phyloP scores from a whole-genome alignment of 1,140 invertebrate species.

The Carposina sasakii region DNA sequence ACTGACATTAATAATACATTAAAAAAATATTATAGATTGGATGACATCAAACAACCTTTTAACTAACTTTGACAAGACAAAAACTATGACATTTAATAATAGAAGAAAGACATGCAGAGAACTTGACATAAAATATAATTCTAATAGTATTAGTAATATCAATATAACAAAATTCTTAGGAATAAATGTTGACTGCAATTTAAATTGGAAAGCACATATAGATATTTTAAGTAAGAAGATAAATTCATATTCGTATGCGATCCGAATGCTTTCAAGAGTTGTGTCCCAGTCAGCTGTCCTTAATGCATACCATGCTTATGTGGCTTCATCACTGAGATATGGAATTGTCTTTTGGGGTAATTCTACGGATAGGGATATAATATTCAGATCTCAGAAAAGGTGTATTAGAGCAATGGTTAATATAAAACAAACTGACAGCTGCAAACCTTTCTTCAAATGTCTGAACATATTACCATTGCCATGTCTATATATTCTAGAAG shows the following conservation, averaged over 20 bases:
- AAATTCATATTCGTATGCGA: constrained; percentile 9
- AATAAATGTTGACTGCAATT: constrained; percentile 5
- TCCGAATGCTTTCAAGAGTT: constrained; percentile 7
- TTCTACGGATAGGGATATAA: constrained; percentile 1
- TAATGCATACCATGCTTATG: constrained; percentile 13
- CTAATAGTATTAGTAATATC: neutral
- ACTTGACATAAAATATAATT: constrained; percentile 9
- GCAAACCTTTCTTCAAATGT: constrained; percentile 3
- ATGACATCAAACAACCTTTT: constrained; percentile 6
- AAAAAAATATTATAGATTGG: constrained; percentile 4
- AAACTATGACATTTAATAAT: constrained; percentile 6
- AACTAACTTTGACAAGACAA: constrained; percentile 8
- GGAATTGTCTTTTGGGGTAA: constrained; percentile 15
- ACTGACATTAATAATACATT: constrained; percentile 6
- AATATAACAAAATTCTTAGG: constrained; percentile 11
- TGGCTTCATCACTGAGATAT: constrained; percentile 6
- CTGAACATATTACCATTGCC: constrained; percentile 7
- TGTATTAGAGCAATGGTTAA: constrained; percentile 6
- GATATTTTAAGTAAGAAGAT: constrained; percentile 10
- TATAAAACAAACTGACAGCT: constrained; percentile 7
- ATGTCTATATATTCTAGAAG: constrained; percentile 9
- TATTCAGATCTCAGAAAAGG: constrained; percentile 13
- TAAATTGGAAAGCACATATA: constrained; percentile 10
- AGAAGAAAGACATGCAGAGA: neutral
- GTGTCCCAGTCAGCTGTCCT: neutral